These are phyloP conservation scores for Macaca mulatta DNA, from an alignment of 2,113 vertebrate genomes.

Conservation along the genomic window DNA sequence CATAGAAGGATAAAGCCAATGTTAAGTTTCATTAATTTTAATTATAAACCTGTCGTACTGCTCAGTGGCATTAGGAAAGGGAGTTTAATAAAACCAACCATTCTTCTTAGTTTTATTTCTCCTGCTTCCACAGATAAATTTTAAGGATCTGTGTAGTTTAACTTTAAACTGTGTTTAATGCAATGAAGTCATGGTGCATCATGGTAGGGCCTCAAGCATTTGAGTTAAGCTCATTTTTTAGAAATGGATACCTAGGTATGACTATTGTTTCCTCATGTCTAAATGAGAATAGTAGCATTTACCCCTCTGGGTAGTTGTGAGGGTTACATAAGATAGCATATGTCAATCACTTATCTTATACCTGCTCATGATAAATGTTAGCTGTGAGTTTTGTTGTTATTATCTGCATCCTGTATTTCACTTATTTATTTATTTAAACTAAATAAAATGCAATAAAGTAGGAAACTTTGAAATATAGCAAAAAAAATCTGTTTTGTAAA, in stretches of 20 bases:
- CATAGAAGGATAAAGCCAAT: not conserved
- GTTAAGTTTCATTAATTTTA: not conserved
- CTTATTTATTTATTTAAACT: not conserved
- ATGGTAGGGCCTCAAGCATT: not conserved
- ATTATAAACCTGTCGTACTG: not conserved
- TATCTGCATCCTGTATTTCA: not conserved
- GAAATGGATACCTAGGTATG: not conserved
- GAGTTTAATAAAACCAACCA: not conserved
- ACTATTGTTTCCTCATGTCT: not conserved
- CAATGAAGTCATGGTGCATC: not conserved
- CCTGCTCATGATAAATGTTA: not conserved
- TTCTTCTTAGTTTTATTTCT: not conserved
- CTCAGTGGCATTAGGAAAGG: not conserved
- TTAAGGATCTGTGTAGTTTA: not conserved
- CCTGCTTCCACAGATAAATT: not conserved
- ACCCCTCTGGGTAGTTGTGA: not conserved
- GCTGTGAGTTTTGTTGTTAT: not conserved
- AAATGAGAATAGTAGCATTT: not conserved
- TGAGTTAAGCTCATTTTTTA: not conserved
- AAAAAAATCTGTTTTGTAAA: not conserved
- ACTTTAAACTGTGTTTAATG: constrained; percentile 6
- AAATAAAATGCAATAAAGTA: not conserved
- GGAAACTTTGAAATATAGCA: not conserved
- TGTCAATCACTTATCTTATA: not conserved
- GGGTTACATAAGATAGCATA: not conserved